These are phyloP conservation scores for Cuniculus paca DNA, from an alignment of 2,797 vertebrate species.

Conservation along the genomic window DNA sequence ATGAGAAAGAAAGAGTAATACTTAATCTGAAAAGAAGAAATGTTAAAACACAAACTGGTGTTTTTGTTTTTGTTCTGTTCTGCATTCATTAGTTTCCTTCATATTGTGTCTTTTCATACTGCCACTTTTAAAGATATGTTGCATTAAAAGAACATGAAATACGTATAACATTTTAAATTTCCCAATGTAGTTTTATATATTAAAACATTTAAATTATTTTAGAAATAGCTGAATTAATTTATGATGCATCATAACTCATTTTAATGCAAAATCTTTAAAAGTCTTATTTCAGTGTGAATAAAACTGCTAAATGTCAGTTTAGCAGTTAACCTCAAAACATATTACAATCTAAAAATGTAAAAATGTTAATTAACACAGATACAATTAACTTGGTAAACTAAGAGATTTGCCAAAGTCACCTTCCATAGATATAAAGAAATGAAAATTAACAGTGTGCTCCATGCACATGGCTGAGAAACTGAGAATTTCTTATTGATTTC, in stretches of 20 bases:
- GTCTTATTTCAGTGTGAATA: slow-evolving; percentile 81
- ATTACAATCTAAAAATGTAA: slow-evolving; percentile 74
- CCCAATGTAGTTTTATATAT: slow-evolving; percentile 72
- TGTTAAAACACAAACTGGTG: slow-evolving; percentile 26
- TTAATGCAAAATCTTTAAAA: slow-evolving; percentile 81
- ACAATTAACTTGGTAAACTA: slow-evolving; percentile 78
- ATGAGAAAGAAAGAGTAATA: background rate
- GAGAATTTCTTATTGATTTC: slow-evolving; percentile 38
- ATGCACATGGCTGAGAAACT: background rate
- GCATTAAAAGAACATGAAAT: slow-evolving; percentile 35
- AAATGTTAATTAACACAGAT: slow-evolving; percentile 19
- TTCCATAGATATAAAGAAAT: background rate
- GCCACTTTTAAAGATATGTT: slow-evolving; percentile 2
- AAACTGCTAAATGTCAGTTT: slow-evolving; percentile 64
- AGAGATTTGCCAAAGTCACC: slow-evolving; percentile 50
- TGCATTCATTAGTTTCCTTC: background rate
- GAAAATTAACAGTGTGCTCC: slow-evolving; percentile 37
- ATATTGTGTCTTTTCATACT: background rate
- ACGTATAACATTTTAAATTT: slow-evolving; percentile 66
- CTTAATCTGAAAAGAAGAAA: background rate
- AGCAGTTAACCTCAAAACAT: slow-evolving; percentile 78
- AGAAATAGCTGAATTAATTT: slow-evolving; percentile 79
- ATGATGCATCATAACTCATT: slow-evolving; percentile 76
- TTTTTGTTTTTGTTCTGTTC: background rate
- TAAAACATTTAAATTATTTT: slow-evolving; percentile 81